phyloP scores from a whole-genome alignment of 2,113 vertebrate species.

The Hucho hucho region DNA sequence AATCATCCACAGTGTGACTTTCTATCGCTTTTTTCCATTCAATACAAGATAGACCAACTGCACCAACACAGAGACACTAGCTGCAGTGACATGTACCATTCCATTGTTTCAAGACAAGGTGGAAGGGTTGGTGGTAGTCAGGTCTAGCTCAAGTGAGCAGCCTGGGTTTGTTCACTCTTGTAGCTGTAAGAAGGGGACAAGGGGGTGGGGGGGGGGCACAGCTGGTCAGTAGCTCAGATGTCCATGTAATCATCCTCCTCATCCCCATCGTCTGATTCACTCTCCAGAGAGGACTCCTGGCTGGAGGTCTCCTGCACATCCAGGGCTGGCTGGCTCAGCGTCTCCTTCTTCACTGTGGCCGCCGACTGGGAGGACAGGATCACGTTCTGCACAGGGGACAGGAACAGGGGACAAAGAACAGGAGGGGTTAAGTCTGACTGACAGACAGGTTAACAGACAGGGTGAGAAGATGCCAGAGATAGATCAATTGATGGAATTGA shows the following conservation, averaged over 20 bases:
- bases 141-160: neutral
- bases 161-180: neutral
- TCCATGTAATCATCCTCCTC: slow-evolving; percentile 98
- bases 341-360: slow-evolving; percentile 96
- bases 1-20: neutral
- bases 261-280: slow-evolving; percentile 93
- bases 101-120: neutral
- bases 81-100: slow-evolving; percentile 30
- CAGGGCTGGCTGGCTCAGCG: slow-evolving; percentile 90
- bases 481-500: neutral
- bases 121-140: slow-evolving; percentile 4
- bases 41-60: slow-evolving; percentile 27
- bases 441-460: slow-evolving; percentile 50
- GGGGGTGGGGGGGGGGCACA: neutral
- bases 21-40: neutral
- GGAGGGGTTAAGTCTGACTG: slow-evolving; percentile 47
- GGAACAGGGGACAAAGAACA: slow-evolving; percentile 16
- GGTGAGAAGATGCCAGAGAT: no score
- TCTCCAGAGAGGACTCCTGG: slow-evolving; percentile 97
- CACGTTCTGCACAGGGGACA: slow-evolving; percentile 80
- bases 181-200: neutral
- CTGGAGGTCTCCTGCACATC: slow-evolving; percentile 97
- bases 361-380: slow-evolving; percentile 97
- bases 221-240: slow-evolving; percentile 72
- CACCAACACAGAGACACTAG: slow-evolving; percentile 33